Conservation (phyloP, 2,113 vertebrate genomes). For the Zeus faber region DNA sequence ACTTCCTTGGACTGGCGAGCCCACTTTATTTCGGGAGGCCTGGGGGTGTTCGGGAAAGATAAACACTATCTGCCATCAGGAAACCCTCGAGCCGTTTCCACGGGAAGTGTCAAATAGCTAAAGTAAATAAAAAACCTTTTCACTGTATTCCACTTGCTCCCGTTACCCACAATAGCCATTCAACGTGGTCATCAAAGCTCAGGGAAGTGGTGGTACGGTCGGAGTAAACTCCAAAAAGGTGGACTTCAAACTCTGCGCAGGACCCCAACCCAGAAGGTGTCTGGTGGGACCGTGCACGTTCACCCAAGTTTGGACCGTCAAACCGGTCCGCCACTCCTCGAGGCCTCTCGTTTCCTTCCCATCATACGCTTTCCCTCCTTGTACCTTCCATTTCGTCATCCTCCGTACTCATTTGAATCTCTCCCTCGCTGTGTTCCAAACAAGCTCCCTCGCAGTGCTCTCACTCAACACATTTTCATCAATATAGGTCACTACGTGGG, state of each 20-base stretch:
- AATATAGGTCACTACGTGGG: too few relatives aligned
- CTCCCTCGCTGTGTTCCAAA: too few relatives aligned
- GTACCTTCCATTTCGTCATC: too few relatives aligned
- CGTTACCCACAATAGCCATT: conserved; percentile 72
- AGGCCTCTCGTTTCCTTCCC: conserved; percentile 7
- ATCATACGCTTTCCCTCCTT: too few relatives aligned
- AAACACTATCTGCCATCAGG: conserved; percentile 99
- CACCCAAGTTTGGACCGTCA: too few relatives aligned
- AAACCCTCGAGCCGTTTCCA: conserved; percentile 98
- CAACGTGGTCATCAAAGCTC: conserved; percentile 70
- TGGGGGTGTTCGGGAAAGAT: conserved; percentile 98
- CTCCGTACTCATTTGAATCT: too few relatives aligned
- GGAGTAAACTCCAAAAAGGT: conserved; percentile 28
- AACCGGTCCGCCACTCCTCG: neutral
- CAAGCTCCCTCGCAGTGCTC: too few relatives aligned
- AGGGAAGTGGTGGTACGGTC: conserved; percentile 40
- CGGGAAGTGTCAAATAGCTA: conserved; percentile 98
- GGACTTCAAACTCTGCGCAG: conserved; percentile 36
- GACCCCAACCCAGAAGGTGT: conserved; percentile 6
- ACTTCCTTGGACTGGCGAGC: conserved; percentile 83
- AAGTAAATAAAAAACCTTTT: conserved; percentile 93
- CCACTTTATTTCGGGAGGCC: conserved; percentile 98
- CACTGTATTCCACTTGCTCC: conserved; percentile 65
- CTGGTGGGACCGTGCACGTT: too few relatives aligned
- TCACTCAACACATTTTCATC: too few relatives aligned